Conservation (phyloP, 2,888 invertebrate species). For the Lochmaea crataegi region DNA sequence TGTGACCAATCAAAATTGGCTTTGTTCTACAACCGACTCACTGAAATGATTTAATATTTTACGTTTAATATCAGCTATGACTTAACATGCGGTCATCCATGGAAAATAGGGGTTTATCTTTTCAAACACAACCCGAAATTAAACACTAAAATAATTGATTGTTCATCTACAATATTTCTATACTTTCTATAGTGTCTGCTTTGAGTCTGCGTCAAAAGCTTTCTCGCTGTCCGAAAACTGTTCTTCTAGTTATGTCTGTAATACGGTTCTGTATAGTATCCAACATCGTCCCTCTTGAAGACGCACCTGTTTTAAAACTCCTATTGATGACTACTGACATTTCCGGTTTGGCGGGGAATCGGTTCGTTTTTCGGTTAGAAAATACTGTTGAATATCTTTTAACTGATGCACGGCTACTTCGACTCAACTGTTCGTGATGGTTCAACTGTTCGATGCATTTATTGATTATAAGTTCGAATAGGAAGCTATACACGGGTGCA, state of each 20-base stretch:
- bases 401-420: constrained; percentile 19
- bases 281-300: constrained; percentile 26
- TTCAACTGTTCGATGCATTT: constrained; percentile 49
- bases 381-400: constrained; percentile 50
- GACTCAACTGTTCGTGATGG: constrained; percentile 31
- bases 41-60: constrained; percentile 1
- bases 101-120: constrained; percentile 1
- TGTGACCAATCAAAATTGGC: constrained; percentile 9
- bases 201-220: too few relatives aligned
- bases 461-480: constrained; percentile 53
- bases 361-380: constrained; percentile 47
- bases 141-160: neutral
- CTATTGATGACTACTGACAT: constrained; percentile 54
- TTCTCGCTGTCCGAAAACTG: too few relatives aligned
- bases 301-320: constrained; percentile 49
- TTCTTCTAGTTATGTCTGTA: neutral
- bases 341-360: constrained; percentile 48
- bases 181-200: too few relatives aligned
- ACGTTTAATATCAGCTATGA: constrained; percentile 6
- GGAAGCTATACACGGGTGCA: constrained; percentile 39
- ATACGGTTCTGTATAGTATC: constrained; percentile 15
- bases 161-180: too few relatives aligned
- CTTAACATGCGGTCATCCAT: constrained; percentile 6
- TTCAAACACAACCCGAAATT: neutral
- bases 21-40: neutral